Base-by-base conservation (phyloP, 2,888 invertebrate species). In the Mythimna ferrago region DNA sequence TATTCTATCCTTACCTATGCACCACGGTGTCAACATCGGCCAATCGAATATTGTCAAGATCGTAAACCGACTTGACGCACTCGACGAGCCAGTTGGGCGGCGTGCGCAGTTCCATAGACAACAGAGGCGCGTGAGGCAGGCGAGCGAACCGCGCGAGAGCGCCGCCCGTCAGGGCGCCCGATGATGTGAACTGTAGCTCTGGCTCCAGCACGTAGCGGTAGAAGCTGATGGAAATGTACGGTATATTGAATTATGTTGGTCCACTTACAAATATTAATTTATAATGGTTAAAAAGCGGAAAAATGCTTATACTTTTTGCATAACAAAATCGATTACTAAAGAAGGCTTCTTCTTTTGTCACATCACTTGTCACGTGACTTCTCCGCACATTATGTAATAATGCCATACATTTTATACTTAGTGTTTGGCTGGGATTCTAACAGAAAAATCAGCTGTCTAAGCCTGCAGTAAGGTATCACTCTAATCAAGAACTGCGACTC, bases 31-130 rank as follows among this genome's bases (percentile, higher is more conserved):
- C 98, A 14, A 99, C 99, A 92, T 99, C 99, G 80, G 99, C 98
- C 79, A 99, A 96, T 76, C 99, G 97, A 78, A 99, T 99, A 91
- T 99, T 99, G 92, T 99, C 99, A 86, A 99, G 97, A 95, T 99
- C 99, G 93, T 99, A 99, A 0, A 99, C 98, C 7, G 99, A 98
- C 84, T 98, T 97, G 66, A 99, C 98, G 79, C 98, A 98, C 95
- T 99, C 99, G 10, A 99, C 99, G 87, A 99, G 97, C 99, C 99
- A 99, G 94, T 99, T 99, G 92, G 99, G 98, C 16, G 99, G 99
- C 19, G 99, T 98, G 87, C 98, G 96, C 84, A 96, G 89, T 71
- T 96, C 96, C 92, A 96, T 97, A 0, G 99, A 99, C 63, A 99
- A 97, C 61, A 99, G 96, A 16, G 99, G 98, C 81, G 99, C 98